Base-by-base conservation (phyloP, 2,888 invertebrate species). In the Hybos culiciformis region DNA sequence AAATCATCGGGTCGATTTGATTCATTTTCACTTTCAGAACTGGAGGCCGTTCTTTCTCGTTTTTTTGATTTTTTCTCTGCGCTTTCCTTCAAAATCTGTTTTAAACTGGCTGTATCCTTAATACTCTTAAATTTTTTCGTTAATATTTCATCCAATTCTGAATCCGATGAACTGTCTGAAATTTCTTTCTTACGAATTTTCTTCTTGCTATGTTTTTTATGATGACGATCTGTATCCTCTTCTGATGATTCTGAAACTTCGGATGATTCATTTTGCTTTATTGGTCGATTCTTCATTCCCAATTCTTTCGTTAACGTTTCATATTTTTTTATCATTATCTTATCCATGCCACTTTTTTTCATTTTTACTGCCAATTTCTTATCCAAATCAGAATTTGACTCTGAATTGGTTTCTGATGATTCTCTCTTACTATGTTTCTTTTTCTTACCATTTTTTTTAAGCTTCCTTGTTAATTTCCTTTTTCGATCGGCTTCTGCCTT, bases 101-200 rank as follows among this genome's bases (percentile, higher is more conserved):
- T n/a, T n/a, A n/a, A n/a, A n/a, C n/a, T n/a, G n/a, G n/a, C n/a
- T n/a, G n/a, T n/a, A n/a, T n/a, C n/a, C n/a, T n/a, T n/a, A n/a
- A n/a, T n/a, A 48, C 79, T 75, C 57, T 74, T 80, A 46, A 80
- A 75, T 58, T 81, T 83, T 48, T 75, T 75, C 51, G 80, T 77
- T 42, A 87, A 66, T 53, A 80, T 70, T 48, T 74, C 71, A 60
- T 84, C 83, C 15, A 86, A 65, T 54, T 76, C 72, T 44, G 61
- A 60, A 39, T 67, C 68, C 47, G 66, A 37, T 4, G 43, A 18
- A 36, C 41, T 43, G 18, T 44, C 23, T 18, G 42, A 42, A 0
- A 51, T 50, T 15, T 51, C 50, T 1, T 42, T 37, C 6, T 43
- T 21, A 36, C 36, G 3, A 4, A 6, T 5, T 29, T 29, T 29